Evolutionary conservation across 2,113 vertebrate genomes (phyloP).

Genomic region (Alces alces): DNA sequence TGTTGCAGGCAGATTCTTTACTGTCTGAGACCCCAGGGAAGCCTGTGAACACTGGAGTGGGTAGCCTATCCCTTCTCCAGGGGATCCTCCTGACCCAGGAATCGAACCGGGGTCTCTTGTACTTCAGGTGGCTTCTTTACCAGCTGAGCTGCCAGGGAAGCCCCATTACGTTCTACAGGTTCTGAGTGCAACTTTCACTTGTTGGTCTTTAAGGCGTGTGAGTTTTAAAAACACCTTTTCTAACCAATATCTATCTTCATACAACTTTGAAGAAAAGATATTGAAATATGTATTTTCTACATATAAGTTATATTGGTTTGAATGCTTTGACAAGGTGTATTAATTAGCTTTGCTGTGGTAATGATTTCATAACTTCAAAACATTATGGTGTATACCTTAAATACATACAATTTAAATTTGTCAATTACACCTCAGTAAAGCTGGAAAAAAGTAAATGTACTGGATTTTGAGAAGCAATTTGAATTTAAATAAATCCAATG

Average conservation of each 20-base stretch:
- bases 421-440: background rate
- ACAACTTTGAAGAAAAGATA: background rate
- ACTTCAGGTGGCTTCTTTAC: background rate
- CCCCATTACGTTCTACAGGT: background rate
- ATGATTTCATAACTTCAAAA: background rate
- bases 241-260: background rate
- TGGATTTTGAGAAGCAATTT: background rate
- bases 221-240: background rate
- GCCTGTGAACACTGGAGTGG: background rate
- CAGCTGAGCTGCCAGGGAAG: background rate
- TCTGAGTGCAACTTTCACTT: background rate
- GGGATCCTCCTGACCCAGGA: background rate
- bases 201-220: background rate
- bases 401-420: background rate
- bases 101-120: background rate
- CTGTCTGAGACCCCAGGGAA: background rate
- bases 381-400: background rate
- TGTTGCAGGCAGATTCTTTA: background rate
- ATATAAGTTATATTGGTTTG: background rate
- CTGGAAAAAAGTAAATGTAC: background rate
- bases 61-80: background rate
- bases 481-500: background rate
- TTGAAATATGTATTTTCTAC: background rate
- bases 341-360: background rate
- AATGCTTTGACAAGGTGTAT: background rate